Base-by-base conservation (phyloP, 2,888 invertebrate genomes). In the Apamea crenata region DNA sequence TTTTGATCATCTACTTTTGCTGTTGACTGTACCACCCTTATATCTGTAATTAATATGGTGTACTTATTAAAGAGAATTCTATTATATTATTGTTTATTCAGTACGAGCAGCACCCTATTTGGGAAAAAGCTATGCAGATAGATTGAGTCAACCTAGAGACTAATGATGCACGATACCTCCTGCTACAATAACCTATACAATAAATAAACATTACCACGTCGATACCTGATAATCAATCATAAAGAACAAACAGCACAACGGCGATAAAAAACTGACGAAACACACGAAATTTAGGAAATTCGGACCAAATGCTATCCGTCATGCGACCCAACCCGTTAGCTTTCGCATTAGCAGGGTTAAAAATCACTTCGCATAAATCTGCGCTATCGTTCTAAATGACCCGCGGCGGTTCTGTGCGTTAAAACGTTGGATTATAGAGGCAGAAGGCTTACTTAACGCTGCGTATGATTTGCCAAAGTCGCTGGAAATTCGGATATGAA, bases 361-460 rank as follows among this genome's bases (percentile, higher is more conserved):
- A 96, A 96, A 96, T 96, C 94, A 95, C 95, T 95, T 91, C 92
- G 92, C 94, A 96, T 96, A 95, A 96, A 96, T 96, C 94, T 92
- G 86, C 92, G 94, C 94, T 96, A 96, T 96, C 96, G 93, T 93
- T 89, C 93, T 94, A 95, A 95, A 95, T 94, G 93, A 95, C 95
- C 94, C 91, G 91, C 91, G 92, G 94, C 91, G 85, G 90, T 92
- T 93, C 90, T 87, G 92, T 90, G 91, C 91, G 92, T 88, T 92
- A 84, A n/a, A 61, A 66, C 25, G n/a, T 40, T 32, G 16, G 47
- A 50, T 29, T 65, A n/a, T 36, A 18, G 8, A 47, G 4, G 2
- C 74, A 87, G 85, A 87, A 85, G 81, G 72, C 1, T 29, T 18
- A 87, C 5, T 69, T 14, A 14, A 36, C 10, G 6, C 14, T 16